Base-by-base conservation (phyloP, 2,113 vertebrate genomes). In the Nanorana parkeri region DNA sequence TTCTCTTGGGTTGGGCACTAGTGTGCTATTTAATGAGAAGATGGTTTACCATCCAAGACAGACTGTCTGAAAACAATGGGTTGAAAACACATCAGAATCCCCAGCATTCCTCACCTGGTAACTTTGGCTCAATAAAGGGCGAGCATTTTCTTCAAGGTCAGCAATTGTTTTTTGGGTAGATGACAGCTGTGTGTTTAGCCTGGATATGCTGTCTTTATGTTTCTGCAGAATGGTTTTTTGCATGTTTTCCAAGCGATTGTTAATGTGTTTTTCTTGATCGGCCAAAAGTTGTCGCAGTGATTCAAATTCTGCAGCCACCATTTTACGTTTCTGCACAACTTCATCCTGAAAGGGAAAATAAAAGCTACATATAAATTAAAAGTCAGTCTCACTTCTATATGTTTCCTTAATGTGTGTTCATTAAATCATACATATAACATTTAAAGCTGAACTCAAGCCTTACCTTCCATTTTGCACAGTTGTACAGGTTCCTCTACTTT, bases 241-340 rank as follows among this genome's bases (percentile, higher is more conserved):
- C 17, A 81, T 29, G 15, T 65, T 36, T 15, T 74, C 79, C 19
- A 81, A 32, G 8, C 79, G 79, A 15, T 74, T 26, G 24, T 23
- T 74, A 13, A 74, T 21, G 2, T 3, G 21, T 11, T 4, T 64
- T 29, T 81, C 68, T 66, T 56, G 23, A 29, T 81, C 68, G 24
- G 47, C 26, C 26, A 81, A 28, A 81, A 55, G 69, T 10, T 81
- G 68, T 0, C 69, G 79, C 4, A 81, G 21, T 29, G 16, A 4
- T 41, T 81, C 69, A 66, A 81, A 81, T 52, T 65, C 69, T 29
- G 68, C 13, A 26, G 61, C 11, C 8, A 81, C 8, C 17, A 56
- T 15, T 74, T 52, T 66, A 20, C 61, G 79, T 20, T 81, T 74
- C 19, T 65, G 36, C 20, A 17, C 17, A 52, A 81, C 51, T 64